Percentiles rank a stretch among this genome's conserved stretches.
These are phyloP conservation scores for Scolopax rusticola DNA, from an alignment of 2,797 vertebrate species.

Conservation along the genomic window DNA sequence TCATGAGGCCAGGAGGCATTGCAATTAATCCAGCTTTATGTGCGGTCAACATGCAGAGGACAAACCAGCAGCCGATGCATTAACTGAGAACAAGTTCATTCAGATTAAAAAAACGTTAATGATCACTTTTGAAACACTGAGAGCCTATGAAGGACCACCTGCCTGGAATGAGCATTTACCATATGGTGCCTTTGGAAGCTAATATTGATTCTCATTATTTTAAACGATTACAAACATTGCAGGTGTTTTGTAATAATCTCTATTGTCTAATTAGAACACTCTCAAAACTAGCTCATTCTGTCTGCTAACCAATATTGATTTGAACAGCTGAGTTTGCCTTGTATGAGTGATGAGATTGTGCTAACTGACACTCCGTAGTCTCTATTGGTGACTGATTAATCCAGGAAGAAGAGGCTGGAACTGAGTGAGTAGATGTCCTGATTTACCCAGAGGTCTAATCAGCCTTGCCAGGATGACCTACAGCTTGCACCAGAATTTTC, in stretches of 20 bases:
- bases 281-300: slow-evolving; percentile 73
- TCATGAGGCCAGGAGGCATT: not conserved
- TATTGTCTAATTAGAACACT: slow-evolving; percentile 81
- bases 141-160: slow-evolving; percentile 71
- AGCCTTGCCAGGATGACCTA: not conserved
- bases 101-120: slow-evolving; percentile 73
- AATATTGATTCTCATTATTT: slow-evolving; percentile 86
- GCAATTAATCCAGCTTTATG: slow-evolving; percentile 13
- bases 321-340: slow-evolving; percentile 61
- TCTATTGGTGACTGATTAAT: slow-evolving; percentile 33
- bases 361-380: slow-evolving; percentile 14
- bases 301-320: slow-evolving; percentile 80
- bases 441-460: not conserved
- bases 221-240: slow-evolving; percentile 81
- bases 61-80: slow-evolving; percentile 50
- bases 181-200: slow-evolving; percentile 82
- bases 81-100: slow-evolving; percentile 67
- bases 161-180: slow-evolving; percentile 75
- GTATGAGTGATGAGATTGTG: slow-evolving; percentile 28
- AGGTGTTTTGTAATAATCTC: slow-evolving; percentile 84
- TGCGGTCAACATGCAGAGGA: slow-evolving; percentile 34
- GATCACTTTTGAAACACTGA: slow-evolving; percentile 69
- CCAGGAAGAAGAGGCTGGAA: not conserved
- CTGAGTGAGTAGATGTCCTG: not conserved
- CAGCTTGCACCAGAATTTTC: not conserved